phyloP scores from a whole-genome alignment of 2,113 vertebrate genomes.

The Haplotaxodon microlepis region DNA sequence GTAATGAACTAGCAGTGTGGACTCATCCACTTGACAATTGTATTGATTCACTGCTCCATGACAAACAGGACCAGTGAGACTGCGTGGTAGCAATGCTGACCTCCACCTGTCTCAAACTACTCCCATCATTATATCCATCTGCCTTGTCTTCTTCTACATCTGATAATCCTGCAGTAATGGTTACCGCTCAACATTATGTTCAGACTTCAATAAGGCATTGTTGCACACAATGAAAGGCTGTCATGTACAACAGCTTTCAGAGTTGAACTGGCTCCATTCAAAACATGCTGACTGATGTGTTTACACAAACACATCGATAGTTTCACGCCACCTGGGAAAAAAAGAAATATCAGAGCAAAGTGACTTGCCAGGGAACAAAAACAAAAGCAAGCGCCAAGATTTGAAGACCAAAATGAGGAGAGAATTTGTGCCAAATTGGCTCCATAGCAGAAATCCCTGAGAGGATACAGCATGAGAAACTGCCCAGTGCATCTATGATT shows the following conservation, averaged over 20 bases:
- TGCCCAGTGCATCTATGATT: not conserved
- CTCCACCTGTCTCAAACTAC: constrained; percentile 39
- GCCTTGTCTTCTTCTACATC: constrained; percentile 12
- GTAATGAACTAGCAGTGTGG: constrained; percentile 11
- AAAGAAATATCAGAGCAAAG: constrained; percentile 1
- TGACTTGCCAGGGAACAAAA: constrained; percentile 7
- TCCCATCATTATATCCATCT: constrained; percentile 47
- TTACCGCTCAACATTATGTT: not conserved
- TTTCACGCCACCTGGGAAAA: constrained; percentile 20
- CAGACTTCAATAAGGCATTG: not conserved
- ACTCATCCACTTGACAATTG: constrained; percentile 29
- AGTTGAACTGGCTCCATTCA: not conserved
- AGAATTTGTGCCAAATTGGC: not conserved
- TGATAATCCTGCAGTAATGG: not conserved
- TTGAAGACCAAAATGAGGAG: not conserved
- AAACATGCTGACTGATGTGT: constrained; percentile 19
- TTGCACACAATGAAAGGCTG: not conserved
- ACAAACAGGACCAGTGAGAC: constrained; percentile 14
- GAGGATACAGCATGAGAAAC: not conserved
- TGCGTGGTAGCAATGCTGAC: constrained; percentile 18
- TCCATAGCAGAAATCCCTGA: not conserved
- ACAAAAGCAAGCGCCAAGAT: not conserved
- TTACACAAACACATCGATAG: not conserved
- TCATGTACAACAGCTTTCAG: not conserved
- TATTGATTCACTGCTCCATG: constrained; percentile 35